Evolutionary conservation across 2,888 invertebrate species (phyloP).

Genomic region (Gisinianus flammeolus): DNA sequence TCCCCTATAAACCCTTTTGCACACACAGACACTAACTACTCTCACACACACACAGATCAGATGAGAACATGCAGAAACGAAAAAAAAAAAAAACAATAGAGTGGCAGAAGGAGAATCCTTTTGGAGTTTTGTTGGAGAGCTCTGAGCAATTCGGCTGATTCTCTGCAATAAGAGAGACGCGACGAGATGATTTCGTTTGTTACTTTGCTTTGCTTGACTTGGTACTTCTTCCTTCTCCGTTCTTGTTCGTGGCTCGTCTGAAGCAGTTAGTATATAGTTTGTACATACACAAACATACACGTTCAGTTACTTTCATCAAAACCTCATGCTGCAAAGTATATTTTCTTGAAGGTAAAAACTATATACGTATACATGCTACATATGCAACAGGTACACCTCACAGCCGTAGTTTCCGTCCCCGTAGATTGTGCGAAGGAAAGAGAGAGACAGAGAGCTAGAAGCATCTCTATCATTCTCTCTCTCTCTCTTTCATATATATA

Average conservation of each 20-base stretch:
- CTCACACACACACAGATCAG: not conserved
- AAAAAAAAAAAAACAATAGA: not conserved
- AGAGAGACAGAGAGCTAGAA: not conserved
- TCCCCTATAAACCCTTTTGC: no score
- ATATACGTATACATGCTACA: not conserved
- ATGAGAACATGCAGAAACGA: not conserved
- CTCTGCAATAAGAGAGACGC: not conserved
- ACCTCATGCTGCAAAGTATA: not conserved
- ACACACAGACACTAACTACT: no score
- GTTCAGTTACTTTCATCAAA: conserved; percentile 1
- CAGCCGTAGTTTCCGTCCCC: not conserved
- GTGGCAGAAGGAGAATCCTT: not conserved
- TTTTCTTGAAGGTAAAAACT: not conserved
- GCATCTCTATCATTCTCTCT: not conserved
- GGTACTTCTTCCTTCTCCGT: not conserved
- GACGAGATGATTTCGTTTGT: not conserved
- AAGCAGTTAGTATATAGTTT: not conserved
- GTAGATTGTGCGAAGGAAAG: not conserved
- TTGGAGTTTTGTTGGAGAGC: not conserved
- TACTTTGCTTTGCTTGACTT: not conserved
- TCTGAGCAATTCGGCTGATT: conserved; percentile 13
- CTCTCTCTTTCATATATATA: not conserved
- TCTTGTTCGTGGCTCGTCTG: not conserved
- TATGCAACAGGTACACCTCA: not conserved
- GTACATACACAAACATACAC: conserved; percentile 1